Conservation (phyloP, 2,797 vertebrate species). For the Todus mexicanus region DNA sequence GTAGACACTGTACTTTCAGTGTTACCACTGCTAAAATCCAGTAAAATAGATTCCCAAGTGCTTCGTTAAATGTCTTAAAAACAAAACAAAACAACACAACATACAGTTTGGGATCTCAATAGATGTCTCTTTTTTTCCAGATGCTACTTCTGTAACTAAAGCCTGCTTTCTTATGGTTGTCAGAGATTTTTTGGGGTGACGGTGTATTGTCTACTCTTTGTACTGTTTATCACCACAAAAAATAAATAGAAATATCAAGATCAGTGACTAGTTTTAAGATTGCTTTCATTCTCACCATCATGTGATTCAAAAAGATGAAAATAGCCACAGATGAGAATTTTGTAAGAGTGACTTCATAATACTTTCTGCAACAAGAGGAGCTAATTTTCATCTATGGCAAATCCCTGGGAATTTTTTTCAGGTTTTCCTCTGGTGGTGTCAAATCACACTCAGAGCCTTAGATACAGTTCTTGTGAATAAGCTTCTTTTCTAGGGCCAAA, state of each 20-base stretch:
- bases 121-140: background rate
- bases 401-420: background rate
- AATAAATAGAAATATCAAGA: constrained; percentile 19
- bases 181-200: background rate
- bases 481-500: background rate
- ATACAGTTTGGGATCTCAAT: background rate
- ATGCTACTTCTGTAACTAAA: background rate
- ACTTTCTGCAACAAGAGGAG: background rate
- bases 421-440: background rate
- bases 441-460: background rate
- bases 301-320: constrained; percentile 30
- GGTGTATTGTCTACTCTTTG: background rate
- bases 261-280: constrained; percentile 2
- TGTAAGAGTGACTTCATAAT: background rate
- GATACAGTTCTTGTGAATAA: background rate
- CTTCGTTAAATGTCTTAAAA: constrained; percentile 2
- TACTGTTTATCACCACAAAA: constrained; percentile 15
- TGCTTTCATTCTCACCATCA: constrained; percentile 15
- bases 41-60: background rate
- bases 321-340: background rate
- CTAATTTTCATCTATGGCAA: background rate
- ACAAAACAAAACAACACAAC: background rate
- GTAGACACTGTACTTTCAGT: background rate
- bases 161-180: background rate
- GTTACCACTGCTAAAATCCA: background rate